phyloP scores from a whole-genome alignment of 2,797 vertebrate species.

The Myotis myotis region DNA sequence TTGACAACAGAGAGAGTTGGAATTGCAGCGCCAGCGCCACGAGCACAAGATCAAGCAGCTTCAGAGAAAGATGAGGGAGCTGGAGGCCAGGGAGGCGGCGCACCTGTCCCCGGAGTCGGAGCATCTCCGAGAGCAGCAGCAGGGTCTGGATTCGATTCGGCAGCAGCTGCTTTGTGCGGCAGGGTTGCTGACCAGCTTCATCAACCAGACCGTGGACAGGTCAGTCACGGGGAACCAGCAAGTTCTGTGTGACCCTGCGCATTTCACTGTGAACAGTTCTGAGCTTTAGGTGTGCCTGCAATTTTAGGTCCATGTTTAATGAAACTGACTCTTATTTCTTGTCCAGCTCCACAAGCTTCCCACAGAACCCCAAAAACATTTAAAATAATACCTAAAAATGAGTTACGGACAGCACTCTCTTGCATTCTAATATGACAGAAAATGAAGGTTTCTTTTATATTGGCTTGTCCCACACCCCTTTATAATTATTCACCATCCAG shows the following conservation, averaged over 20 bases:
- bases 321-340: not conserved
- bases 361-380: not conserved
- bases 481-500: not conserved
- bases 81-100: conserved; percentile 84
- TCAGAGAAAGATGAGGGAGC: conserved; percentile 85
- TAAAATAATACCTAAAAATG: not conserved
- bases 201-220: conserved; percentile 79
- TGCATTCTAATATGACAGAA: not conserved
- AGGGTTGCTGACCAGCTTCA: conserved; percentile 79
- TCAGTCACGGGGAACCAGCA: conserved; percentile 11
- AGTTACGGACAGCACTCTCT: not conserved
- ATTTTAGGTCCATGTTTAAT: not conserved
- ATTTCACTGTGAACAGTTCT: not conserved
- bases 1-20: conserved; percentile 86
- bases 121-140: conserved; percentile 67
- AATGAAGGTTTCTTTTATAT: not conserved
- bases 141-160: conserved; percentile 82
- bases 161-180: conserved; percentile 83
- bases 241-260: not conserved
- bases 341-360: not conserved
- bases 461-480: not conserved
- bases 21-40: conserved; percentile 89
- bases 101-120: conserved; percentile 48
- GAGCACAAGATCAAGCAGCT: conserved; percentile 90
- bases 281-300: rapidly evolving